Evolutionary conservation across 2,113 vertebrate species (phyloP), one percentile per base, ranked within the genome.

Genomic region (Gobius niger): DNA sequence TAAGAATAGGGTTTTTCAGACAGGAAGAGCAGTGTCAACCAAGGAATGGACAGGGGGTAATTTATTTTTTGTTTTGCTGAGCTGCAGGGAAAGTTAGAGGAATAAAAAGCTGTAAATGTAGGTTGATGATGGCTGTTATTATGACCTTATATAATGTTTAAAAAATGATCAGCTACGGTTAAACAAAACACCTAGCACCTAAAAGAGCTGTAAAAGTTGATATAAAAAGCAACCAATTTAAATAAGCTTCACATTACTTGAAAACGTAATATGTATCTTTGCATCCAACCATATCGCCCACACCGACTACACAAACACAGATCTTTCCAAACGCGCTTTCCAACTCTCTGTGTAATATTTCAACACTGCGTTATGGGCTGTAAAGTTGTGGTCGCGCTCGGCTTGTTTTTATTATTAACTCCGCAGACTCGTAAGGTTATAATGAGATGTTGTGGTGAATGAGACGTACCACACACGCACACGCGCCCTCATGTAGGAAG

Each of bases 61-160:
- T 53, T 56, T 80, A 66, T 80, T 78, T 60, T 34, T 57, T 49
- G 12, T 77, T 80, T 62, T 9, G 51, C 57, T 70, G 71, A 84
- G 62, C 78, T 73, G 76, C 11, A 44, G 59, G 61, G 6, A 61
- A 82, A 70, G 50, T 14, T 57, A 47, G 13, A 46, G 60, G 0
- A 0, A 70, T 10, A 18, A 65, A 67, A 51, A 49, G 47, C 24
- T 34, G 24, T 34, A 34, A 34, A 34, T 34, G 24, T 4, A 34
- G 24, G 24, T 4, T 34, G 24, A 34, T 34, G 24, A 34, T 34
- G 24, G 24, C 24, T 34, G 24, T 34, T 34, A 34, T 34, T 34
- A 3, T 34, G 24, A 3, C 24, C 24, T 34, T 34, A 34, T 4
- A 34, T 34, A 34, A 34, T 34, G 24, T 34, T 34, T 34, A 0